Percentiles rank a stretch among this genome's conserved stretches.
Evolutionary conservation across 2,797 vertebrate species (phyloP).

Genomic region (Bradypus variegatus): DNA sequence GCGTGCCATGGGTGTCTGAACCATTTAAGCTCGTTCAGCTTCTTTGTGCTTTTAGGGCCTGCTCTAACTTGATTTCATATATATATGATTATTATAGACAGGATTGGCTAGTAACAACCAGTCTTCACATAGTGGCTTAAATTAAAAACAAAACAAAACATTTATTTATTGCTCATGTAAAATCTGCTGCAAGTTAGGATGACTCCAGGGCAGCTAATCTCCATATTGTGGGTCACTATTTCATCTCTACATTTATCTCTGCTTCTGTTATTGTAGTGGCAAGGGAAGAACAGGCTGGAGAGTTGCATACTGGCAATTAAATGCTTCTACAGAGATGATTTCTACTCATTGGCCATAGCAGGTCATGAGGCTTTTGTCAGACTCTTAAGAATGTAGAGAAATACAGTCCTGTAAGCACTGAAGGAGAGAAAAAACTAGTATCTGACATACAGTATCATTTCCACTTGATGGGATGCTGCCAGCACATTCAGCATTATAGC

Average conservation of each 20-base stretch:
- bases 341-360: not conserved
- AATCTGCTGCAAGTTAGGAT: not conserved
- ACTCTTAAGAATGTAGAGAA: not conserved
- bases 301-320: not conserved
- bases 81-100: not conserved
- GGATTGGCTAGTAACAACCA: not conserved
- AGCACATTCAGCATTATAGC: not conserved
- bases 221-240: not conserved
- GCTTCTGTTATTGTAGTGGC: not conserved
- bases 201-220: not conserved
- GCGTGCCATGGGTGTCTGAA: not conserved
- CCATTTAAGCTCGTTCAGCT: not conserved
- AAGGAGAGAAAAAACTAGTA: not conserved
- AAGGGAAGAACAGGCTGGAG: not conserved
- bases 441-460: not conserved
- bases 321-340: not conserved
- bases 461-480: not conserved
- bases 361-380: not conserved
- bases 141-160: not conserved
- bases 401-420: not conserved
- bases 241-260: not conserved
- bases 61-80: not conserved
- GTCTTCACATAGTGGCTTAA: not conserved
- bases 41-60: not conserved
- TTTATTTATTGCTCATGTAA: slow-evolving; percentile 23